Percentiles rank a stretch among this genome's conserved stretches.
Conservation (phyloP, 2,113 vertebrate species). For the Podilymbus podiceps region DNA sequence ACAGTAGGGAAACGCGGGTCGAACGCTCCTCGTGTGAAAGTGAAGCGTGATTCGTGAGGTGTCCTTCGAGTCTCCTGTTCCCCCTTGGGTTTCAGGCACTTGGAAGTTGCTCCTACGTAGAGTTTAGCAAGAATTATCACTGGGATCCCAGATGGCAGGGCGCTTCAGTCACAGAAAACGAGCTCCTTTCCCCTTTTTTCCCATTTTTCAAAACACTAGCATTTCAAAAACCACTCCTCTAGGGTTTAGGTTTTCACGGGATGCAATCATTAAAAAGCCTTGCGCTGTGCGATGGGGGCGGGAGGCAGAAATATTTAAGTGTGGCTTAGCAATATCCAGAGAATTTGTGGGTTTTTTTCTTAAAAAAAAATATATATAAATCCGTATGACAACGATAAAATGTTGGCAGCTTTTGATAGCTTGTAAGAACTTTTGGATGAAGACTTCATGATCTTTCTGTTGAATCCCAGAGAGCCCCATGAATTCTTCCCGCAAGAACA, state of each 20-base stretch:
- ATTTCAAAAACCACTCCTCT: not conserved
- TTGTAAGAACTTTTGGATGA: not conserved
- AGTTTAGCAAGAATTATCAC: not conserved
- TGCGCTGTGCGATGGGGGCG: fast-evolving
- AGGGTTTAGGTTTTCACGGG: not conserved
- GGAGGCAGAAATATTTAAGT: not conserved
- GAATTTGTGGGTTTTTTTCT: not conserved
- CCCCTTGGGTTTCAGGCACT: not conserved
- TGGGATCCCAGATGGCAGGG: not conserved
- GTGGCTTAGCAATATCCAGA: not conserved
- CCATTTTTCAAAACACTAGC: not conserved
- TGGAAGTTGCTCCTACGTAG: not conserved
- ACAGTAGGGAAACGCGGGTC: not conserved
- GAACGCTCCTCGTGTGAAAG: not conserved
- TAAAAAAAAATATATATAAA: not conserved
- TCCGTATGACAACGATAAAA: not conserved
- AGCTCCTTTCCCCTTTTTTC: not conserved
- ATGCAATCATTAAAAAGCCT: not conserved
- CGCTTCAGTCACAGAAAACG: not conserved
- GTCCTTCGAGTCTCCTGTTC: not conserved
- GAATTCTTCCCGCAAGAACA: not conserved
- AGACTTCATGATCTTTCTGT: not conserved
- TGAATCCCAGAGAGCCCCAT: not conserved
- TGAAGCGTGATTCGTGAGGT: not conserved
- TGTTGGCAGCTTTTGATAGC: not conserved